These are phyloP conservation scores for Micromys minutus DNA, from an alignment of 2,113 vertebrate genomes.

Conservation along the genomic window DNA sequence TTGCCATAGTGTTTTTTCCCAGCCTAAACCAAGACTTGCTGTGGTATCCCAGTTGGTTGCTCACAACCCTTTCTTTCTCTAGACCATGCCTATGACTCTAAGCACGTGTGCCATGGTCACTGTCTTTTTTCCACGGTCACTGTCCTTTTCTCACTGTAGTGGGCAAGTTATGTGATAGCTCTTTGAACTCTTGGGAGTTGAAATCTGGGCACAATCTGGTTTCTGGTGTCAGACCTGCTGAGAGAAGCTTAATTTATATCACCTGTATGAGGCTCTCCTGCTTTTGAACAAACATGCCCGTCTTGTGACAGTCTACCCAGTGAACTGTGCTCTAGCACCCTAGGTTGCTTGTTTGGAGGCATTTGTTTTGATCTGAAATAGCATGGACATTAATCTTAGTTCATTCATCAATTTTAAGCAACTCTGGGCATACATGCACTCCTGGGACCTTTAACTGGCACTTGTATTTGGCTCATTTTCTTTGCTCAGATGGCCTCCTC, in stretches of 20 bases:
- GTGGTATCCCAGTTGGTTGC: background rate
- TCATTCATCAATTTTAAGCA: background rate
- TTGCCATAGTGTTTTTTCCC: too few relatives aligned
- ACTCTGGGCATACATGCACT: fast-evolving
- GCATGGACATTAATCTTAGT: too few relatives aligned
- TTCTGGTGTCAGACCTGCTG: background rate
- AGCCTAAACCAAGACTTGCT: too few relatives aligned
- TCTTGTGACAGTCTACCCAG: background rate
- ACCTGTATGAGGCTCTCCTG: background rate
- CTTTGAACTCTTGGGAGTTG: background rate
- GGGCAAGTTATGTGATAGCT: fast-evolving
- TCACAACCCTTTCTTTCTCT: background rate
- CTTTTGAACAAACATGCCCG: background rate
- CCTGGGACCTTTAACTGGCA: background rate
- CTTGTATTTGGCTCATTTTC: background rate
- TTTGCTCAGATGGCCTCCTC: background rate
- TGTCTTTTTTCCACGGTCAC: too few relatives aligned
- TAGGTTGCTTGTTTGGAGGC: background rate
- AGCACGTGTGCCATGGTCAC: background rate
- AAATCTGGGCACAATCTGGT: background rate
- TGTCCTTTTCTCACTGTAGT: fast-evolving
- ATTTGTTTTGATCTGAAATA: background rate
- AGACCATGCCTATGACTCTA: fast-evolving
- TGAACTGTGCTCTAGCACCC: background rate
- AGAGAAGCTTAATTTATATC: background rate